These are phyloP conservation scores for Troglohyphantes excavatus DNA, from an alignment of 2,888 invertebrate genomes.

Conservation along the genomic window DNA sequence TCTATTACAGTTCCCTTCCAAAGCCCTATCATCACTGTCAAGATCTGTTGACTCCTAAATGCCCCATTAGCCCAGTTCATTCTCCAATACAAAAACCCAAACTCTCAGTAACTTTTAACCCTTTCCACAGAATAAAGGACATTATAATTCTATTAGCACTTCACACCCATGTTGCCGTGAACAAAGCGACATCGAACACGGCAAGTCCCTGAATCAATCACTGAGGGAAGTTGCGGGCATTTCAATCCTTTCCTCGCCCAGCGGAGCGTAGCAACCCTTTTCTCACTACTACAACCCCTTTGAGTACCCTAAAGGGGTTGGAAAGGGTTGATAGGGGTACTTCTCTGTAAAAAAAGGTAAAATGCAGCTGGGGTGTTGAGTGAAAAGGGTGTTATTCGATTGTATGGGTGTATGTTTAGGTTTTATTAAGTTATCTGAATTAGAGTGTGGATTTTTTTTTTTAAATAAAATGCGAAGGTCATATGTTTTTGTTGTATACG, in stretches of 20 bases:
- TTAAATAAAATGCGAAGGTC: too few relatives aligned
- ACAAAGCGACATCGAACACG: conserved; percentile 28
- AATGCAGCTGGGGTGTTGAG: conserved; percentile 24
- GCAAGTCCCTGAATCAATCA: conserved; percentile 7
- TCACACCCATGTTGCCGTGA: conserved; percentile 37
- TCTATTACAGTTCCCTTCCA: not conserved
- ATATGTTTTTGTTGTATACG: too few relatives aligned
- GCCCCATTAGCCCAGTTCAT: conserved; percentile 23
- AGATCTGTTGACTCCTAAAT: conserved; percentile 8
- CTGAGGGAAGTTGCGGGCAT: not conserved
- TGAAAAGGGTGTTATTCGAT: too few relatives aligned
- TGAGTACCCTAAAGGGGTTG: conserved; percentile 66
- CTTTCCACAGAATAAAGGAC: conserved; percentile 27
- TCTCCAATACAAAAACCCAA: not conserved
- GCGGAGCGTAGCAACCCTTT: conserved; percentile 55
- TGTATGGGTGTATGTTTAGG: not conserved
- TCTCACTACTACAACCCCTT: conserved; percentile 43
- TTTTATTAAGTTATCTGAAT: not conserved
- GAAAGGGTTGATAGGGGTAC: not conserved
- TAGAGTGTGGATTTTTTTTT: too few relatives aligned
- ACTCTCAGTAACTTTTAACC: conserved; percentile 35
- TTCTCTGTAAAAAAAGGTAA: not conserved
- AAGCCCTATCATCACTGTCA: not conserved
- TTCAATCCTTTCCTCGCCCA: conserved; percentile 70
- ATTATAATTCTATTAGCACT: conserved; percentile 67